These are phyloP conservation scores for Telmatherina bonti DNA, from an alignment of 2,797 vertebrate genomes.

Conservation along the genomic window DNA sequence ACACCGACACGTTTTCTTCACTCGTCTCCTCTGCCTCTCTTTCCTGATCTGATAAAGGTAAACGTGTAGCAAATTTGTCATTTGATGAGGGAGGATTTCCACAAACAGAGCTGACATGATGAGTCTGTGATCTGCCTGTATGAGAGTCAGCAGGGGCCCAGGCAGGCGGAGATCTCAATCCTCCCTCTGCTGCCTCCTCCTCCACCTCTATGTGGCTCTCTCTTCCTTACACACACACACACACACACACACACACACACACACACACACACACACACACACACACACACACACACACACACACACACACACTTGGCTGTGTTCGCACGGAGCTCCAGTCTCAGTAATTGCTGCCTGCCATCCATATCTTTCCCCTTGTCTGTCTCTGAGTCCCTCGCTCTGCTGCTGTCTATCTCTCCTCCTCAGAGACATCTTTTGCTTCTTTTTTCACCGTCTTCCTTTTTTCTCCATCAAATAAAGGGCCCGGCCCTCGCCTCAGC, in stretches of 20 bases:
- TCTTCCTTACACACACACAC: slow-evolving; percentile 58
- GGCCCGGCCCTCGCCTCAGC: slow-evolving; percentile 67
- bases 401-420: slow-evolving; percentile 75
- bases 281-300: slow-evolving; percentile 61
- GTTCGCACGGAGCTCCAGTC: slow-evolving; percentile 72
- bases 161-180: slow-evolving; percentile 84
- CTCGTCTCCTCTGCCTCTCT: slow-evolving; percentile 74
- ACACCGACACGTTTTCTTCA: slow-evolving; percentile 29
- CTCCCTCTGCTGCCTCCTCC: slow-evolving; percentile 49
- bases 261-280: slow-evolving; percentile 56
- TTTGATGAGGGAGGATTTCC: slow-evolving; percentile 88
- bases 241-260: slow-evolving; percentile 50
- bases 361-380: slow-evolving; percentile 79
- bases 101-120: slow-evolving; percentile 88
- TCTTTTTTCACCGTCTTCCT: slow-evolving; percentile 57
- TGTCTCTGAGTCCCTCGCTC: slow-evolving; percentile 72
- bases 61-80: slow-evolving; percentile 88
- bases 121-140: slow-evolving; percentile 87
- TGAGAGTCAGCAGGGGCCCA: slow-evolving; percentile 82
- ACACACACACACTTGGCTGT: slow-evolving; percentile 62
- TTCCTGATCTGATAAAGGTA: slow-evolving; percentile 89
- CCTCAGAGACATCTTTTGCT: slow-evolving; percentile 76
- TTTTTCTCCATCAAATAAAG: slow-evolving; percentile 76
- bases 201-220: slow-evolving; percentile 51
- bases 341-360: slow-evolving; percentile 83